phyloP scores from a whole-genome alignment of 2,113 vertebrate species.

The Myotis davidii region DNA sequence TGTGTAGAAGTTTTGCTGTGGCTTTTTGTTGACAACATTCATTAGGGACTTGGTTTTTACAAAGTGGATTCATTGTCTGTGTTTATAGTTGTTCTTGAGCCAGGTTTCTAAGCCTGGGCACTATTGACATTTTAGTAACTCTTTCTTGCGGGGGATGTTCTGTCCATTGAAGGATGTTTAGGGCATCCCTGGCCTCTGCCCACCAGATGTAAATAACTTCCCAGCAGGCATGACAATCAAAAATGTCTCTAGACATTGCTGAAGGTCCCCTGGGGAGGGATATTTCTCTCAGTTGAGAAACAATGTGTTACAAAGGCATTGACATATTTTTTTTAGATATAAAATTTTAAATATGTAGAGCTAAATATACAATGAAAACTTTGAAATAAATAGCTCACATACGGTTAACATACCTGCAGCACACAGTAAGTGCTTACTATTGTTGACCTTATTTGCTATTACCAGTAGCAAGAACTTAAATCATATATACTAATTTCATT shows the following conservation, averaged over 20 bases:
- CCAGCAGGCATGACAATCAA: neutral
- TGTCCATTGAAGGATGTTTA: neutral
- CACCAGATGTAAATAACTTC: rapidly evolving
- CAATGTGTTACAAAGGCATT: neutral
- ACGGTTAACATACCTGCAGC: neutral
- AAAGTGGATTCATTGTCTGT: neutral
- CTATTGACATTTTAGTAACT: neutral
- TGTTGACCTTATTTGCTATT: neutral
- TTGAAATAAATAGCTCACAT: neutral
- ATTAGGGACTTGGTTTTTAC: neutral
- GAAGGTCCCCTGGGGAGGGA: neutral
- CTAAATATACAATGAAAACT: neutral
- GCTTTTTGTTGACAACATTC: neutral
- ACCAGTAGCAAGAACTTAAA: neutral
- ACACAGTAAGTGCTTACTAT: neutral
- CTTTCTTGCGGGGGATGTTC: neutral
- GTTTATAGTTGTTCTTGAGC: neutral
- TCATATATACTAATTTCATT: neutral
- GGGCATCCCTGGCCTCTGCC: neutral
- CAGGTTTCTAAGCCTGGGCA: neutral
- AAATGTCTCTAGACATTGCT: neutral
- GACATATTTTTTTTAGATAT: neutral
- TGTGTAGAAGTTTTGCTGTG: neutral
- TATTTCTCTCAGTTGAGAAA: neutral
- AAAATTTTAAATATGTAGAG: conserved; percentile 1